phyloP scores from a whole-genome alignment of 2,797 vertebrate species.

The Chrysocyon brachyurus region DNA sequence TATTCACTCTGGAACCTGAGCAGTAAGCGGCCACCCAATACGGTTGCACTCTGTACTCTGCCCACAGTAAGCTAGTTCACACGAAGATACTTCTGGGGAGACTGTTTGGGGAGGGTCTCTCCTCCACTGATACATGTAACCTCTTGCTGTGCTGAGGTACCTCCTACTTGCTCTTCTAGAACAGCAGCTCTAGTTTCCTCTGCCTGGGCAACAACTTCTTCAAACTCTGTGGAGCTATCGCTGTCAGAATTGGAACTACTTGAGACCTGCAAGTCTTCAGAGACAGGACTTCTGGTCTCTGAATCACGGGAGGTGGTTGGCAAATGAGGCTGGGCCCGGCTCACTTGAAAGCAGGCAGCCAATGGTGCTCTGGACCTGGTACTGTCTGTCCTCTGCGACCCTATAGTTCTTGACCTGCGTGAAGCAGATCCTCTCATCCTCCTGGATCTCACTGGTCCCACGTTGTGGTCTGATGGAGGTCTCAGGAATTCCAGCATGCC shows the following conservation, averaged over 20 bases:
- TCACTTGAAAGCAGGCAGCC: conserved; percentile 91
- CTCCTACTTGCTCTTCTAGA: conserved; percentile 69
- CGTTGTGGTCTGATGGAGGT: background rate
- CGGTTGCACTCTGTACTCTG: background rate
- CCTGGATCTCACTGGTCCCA: background rate
- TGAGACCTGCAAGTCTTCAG: conserved; percentile 87
- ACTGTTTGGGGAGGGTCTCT: too few species aligned
- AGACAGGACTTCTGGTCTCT: conserved; percentile 84
- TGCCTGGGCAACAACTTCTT: conserved; percentile 57
- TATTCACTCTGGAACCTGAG: background rate
- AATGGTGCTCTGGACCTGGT: conserved; percentile 88
- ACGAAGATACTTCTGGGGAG: too few species aligned
- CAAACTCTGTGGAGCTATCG: conserved; percentile 82
- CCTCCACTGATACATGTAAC: too few species aligned
- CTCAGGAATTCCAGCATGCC: conserved; percentile 63
- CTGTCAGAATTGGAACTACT: conserved; percentile 90
- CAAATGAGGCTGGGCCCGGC: conserved; percentile 87
- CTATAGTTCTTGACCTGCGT: conserved; percentile 73
- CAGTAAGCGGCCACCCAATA: background rate
- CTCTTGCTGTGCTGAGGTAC: too few species aligned
- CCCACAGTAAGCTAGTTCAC: background rate
- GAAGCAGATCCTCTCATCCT: conserved; percentile 68
- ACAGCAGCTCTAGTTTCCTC: background rate
- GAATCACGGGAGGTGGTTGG: conserved; percentile 41
- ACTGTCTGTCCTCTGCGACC: conserved; percentile 83